Evolutionary conservation across 2,797 vertebrate species (phyloP).

Genomic region (Rhabdomys pumilio): DNA sequence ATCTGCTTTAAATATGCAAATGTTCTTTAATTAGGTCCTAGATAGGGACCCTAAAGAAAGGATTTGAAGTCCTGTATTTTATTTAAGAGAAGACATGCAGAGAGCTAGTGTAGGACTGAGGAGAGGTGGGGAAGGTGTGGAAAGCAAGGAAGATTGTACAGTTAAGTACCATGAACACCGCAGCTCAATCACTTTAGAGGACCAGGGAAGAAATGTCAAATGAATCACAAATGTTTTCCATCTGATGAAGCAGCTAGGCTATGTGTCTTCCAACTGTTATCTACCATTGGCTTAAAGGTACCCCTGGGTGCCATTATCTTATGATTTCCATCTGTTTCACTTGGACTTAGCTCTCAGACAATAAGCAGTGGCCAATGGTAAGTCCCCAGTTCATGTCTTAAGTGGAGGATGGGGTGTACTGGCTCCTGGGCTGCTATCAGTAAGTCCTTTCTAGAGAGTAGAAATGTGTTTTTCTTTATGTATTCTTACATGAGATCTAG

Average conservation of each 20-base stretch:
- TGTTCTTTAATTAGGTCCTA: neutral
- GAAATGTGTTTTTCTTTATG: neutral
- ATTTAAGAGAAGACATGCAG: conserved; percentile 24
- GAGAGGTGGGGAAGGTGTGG: neutral
- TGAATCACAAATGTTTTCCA: neutral
- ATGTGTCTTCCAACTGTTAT: neutral
- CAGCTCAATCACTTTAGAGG: neutral
- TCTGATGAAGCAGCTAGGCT: neutral
- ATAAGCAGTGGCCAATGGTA: neutral
- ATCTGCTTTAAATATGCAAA: neutral
- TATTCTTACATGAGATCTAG: neutral
- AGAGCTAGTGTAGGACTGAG: neutral
- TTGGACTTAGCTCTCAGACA: neutral
- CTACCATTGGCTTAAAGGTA: neutral
- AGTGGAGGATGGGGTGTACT: fast-evolving
- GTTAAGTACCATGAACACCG: too few relatives aligned
- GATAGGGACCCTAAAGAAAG: neutral
- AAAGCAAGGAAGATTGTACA: neutral
- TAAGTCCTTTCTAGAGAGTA: neutral
- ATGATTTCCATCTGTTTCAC: neutral
- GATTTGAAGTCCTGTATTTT: neutral
- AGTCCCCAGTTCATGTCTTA: neutral
- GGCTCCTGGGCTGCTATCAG: neutral
- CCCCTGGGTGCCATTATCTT: too few relatives aligned
- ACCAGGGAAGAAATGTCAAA: neutral